These are phyloP conservation scores for Calidris pugnax DNA, from an alignment of 2,113 vertebrate genomes.

Conservation along the genomic window DNA sequence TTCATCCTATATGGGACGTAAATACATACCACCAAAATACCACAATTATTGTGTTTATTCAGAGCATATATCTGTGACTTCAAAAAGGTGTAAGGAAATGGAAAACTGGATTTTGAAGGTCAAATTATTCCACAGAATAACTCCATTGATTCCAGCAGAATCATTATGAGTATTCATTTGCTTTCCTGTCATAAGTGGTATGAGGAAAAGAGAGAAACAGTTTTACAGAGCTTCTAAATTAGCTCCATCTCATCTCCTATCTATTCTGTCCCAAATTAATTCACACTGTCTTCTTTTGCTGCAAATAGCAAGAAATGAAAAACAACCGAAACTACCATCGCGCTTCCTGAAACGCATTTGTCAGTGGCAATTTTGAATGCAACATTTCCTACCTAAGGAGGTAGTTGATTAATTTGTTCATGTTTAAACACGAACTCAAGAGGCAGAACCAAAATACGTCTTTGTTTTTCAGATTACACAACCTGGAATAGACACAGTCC, in stretches of 20 bases:
- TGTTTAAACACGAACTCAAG: not conserved
- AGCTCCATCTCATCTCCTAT: not conserved
- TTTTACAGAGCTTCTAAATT: slow-evolving; percentile 29
- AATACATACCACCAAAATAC: not conserved
- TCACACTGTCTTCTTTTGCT: not conserved
- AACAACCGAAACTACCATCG: not conserved
- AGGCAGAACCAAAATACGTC: not conserved
- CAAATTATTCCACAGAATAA: slow-evolving; percentile 31
- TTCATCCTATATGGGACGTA: not conserved
- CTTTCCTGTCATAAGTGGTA: not conserved
- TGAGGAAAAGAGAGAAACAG: not conserved
- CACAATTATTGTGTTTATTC: not conserved
- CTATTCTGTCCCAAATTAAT: slow-evolving; percentile 32
- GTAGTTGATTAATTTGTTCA: slow-evolving; percentile 27
- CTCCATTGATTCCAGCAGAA: not conserved
- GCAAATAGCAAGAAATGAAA: slow-evolving; percentile 35
- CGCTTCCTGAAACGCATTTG: not conserved
- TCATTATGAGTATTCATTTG: slow-evolving; percentile 1
- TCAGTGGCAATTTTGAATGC: slow-evolving; percentile 20
- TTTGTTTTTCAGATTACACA: not conserved
- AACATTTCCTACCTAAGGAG: slow-evolving; percentile 15
- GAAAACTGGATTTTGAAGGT: slow-evolving; percentile 27
- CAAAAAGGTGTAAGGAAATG: not conserved
- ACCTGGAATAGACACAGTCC: not conserved
- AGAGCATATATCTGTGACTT: not conserved